These are phyloP conservation scores for Syndactyla subalaris DNA, from an alignment of 2,797 vertebrate genomes.

Conservation along the genomic window DNA sequence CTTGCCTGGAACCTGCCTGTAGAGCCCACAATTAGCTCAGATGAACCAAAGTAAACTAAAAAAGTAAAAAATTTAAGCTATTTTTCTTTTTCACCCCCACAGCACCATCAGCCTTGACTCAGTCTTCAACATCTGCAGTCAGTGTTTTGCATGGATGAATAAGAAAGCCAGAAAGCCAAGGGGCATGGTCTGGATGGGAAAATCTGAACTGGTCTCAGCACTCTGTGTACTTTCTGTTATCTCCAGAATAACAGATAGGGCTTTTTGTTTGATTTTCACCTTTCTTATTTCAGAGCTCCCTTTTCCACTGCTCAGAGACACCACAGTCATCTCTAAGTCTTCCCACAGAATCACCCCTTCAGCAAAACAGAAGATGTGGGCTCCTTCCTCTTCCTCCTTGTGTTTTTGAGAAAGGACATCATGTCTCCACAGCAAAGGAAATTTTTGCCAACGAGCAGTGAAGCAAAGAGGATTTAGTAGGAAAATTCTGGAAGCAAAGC, in stretches of 20 bases:
- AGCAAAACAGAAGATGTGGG: background rate
- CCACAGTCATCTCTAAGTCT: background rate
- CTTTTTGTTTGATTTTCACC: background rate
- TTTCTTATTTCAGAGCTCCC: background rate
- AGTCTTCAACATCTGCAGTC: background rate
- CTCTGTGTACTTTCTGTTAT: background rate
- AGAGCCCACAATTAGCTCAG: background rate
- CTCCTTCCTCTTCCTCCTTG: background rate
- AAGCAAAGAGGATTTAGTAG: background rate
- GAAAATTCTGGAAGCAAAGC: background rate
- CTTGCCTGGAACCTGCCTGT: background rate
- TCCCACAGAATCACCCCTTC: background rate
- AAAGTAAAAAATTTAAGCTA: too few species aligned
- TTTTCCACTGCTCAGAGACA: background rate
- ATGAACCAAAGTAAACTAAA: background rate
- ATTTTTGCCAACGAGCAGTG: background rate
- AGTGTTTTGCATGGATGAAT: background rate
- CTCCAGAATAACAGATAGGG: background rate
- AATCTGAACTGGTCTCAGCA: background rate
- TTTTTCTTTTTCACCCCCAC: background rate
- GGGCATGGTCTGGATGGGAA: accelerated
- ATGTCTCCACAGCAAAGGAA: background rate
- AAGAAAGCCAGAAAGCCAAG: background rate
- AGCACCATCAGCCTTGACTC: background rate
- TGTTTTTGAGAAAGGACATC: background rate